Evolutionary conservation across 92 coral and sea anemone species (phyloP).

Genomic region (Bergia puertoricense): DNA sequence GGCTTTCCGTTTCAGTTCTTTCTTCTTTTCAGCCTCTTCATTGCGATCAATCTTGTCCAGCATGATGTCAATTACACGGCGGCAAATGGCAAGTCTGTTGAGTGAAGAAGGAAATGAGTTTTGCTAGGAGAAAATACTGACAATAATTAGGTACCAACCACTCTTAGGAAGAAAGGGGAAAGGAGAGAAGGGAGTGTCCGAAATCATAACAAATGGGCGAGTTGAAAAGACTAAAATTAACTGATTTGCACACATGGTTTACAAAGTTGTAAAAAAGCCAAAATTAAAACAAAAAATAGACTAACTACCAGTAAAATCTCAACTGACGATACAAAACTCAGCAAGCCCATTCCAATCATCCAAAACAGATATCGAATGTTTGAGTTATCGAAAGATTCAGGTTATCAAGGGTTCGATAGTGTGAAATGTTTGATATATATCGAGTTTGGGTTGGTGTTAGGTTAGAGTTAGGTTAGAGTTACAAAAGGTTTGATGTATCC

Average conservation of each 20-base stretch:
- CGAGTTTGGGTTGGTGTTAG: too few species aligned
- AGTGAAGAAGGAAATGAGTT: background rate
- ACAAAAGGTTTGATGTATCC: too few species aligned
- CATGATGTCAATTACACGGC: conserved; percentile 79
- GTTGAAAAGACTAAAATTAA: background rate
- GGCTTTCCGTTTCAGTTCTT: conserved; percentile 75
- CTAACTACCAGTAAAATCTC: background rate
- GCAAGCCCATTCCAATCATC: background rate
- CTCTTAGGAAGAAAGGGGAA: too few species aligned
- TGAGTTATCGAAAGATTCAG: too few species aligned
- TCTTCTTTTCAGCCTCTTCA: conserved; percentile 78
- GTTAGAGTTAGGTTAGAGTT: too few species aligned
- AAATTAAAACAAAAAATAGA: background rate
- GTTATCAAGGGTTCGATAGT: too few species aligned
- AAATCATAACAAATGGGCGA: background rate
- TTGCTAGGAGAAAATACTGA: background rate
- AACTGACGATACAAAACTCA: background rate
- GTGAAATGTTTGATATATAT: too few species aligned
- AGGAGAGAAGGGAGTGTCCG: background rate
- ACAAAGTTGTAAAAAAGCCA: background rate
- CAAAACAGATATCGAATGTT: background rate
- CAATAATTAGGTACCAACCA: background rate
- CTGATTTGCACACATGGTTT: background rate
- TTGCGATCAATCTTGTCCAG: conserved; percentile 88
- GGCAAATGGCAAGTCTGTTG: conserved; percentile 75